Base-by-base conservation (phyloP, 2,888 invertebrate genomes). In the Choristoneura rosaceana region DNA sequence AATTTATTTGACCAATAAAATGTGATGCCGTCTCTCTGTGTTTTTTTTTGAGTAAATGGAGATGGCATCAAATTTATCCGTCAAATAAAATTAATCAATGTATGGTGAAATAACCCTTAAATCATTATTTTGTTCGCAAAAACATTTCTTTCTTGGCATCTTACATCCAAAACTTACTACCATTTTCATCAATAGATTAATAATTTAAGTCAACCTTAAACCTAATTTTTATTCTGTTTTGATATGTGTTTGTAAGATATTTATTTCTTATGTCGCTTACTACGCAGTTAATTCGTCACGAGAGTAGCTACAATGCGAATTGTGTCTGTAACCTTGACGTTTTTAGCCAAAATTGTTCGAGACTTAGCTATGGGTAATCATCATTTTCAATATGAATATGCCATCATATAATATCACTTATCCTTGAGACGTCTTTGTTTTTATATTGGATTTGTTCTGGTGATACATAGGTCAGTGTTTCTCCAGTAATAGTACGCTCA, bases 401-500 rank as follows among this genome's bases (percentile, higher is more conserved):
- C 4, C 25, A 25, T 55, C 25, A 55, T 55, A 12, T 55, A 55
- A 25, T 55, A 55, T 12, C 55, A 55, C 25, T 25, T 10, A 25
- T 55, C 25, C 55, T 55, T 55, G 55, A 25, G 25, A 3, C 55
- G 25, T 55, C 25, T 55, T 55, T 25, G 55, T 55, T 25, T 55
- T 25, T 55, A 55, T 55, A 12, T 55, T 25, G 3, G 12, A 55
- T 55, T 25, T 12, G 25, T 10, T 55, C 25, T 12, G 55, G 55
- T 55, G 12, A 55, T 55, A 55, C 55, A 55, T 55, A 17, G 25
- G 55, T 55, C 25, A 25, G 25, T 55, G 55, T 55, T 55, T 25
- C 4, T 10, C 25, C 4, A 25, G 10, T 25, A 25, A 25, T 55
- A 55, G 52, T 7, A 38, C 47, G n/a, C 9, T 15, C 15, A 52